Percentiles rank a stretch among this genome's conserved stretches.
These are phyloP conservation scores for Alaudala cheleensis DNA, from an alignment of 2,113 vertebrate species.

Conservation along the genomic window DNA sequence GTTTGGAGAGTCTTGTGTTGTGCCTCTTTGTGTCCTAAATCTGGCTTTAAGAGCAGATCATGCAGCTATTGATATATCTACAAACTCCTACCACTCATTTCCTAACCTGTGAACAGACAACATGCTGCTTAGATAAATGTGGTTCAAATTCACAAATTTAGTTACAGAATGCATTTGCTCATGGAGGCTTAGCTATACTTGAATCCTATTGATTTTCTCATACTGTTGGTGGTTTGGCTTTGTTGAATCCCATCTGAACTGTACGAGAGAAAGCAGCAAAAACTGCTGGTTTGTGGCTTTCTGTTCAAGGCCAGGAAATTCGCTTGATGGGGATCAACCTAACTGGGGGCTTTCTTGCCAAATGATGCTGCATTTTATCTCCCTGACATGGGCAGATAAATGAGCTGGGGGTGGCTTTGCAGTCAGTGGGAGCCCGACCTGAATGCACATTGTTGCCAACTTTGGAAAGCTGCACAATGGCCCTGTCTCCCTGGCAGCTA, in stretches of 20 bases:
- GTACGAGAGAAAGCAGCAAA: neutral
- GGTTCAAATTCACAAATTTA: neutral
- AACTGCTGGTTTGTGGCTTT: neutral
- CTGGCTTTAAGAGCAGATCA: neutral
- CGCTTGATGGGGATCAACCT: neutral
- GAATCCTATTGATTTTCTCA: conserved; percentile 8
- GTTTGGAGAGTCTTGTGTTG: neutral
- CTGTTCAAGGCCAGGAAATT: neutral
- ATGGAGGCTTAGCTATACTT: neutral
- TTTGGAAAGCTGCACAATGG: conserved; percentile 14
- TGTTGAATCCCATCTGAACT: neutral
- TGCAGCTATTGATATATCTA: neutral
- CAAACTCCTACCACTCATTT: neutral
- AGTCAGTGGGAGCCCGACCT: neutral
- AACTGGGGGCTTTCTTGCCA: neutral
- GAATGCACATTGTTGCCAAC: rapidly evolving
- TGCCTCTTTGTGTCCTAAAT: neutral
- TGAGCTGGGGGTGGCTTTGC: neutral
- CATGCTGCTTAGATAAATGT: neutral
- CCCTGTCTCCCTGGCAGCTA: neutral
- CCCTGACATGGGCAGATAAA: neutral
- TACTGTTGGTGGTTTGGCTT: rapidly evolving
- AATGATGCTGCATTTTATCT: neutral
- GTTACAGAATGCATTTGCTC: neutral
- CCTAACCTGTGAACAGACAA: neutral